Base-by-base conservation (phyloP, 2,797 vertebrate species). In the Cyclura pinguis region DNA sequence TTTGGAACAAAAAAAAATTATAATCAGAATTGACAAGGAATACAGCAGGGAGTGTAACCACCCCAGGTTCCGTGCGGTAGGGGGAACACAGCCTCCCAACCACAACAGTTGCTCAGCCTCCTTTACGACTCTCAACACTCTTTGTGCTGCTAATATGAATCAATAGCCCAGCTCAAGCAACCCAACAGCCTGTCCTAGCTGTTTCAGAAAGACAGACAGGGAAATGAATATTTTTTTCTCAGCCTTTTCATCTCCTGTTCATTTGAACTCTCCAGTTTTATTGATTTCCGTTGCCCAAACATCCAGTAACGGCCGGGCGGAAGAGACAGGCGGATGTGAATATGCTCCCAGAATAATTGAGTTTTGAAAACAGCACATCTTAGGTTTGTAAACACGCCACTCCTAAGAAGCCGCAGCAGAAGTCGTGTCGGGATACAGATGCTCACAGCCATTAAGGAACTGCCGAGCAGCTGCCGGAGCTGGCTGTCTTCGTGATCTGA, bases 271-370 rank as follows among this genome's bases (percentile, higher is more conserved):
- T 16, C 52, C 6, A 7, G 62, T 27, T 72, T 50, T 67, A 91
- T 89, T 59, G 91, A 91, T 86, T 86, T 77, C 64, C 29, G 24
- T 29, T 50, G 9, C 38, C 38, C 22, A 14, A 76, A 52, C 8
- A 5, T 74, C 84, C 59, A 38, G 82, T 83, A 72, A 83, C 6
- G 72, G 38, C 78, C 29, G 32, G 29, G 69, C 59, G 57, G 69
- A 85, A 73, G 47, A 77, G 42, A 18, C 18, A 8, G 16, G 78
- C 7, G 38, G 77, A 57, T 10, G 50, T 27, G 6, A 81, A 59
- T 6, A 50, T n/a, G 24, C 32, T 42, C 12, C 32, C 27, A 78
- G 74, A 24, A 22, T 7, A 85, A 69, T 62, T 14, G 32, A 74
- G 24, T 52, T 74, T 67, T 35, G 3, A n/a, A 86, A 83, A 38